phyloP scores from a whole-genome alignment of 1,140 invertebrate genomes.

The Drosophila jambulina region DNA sequence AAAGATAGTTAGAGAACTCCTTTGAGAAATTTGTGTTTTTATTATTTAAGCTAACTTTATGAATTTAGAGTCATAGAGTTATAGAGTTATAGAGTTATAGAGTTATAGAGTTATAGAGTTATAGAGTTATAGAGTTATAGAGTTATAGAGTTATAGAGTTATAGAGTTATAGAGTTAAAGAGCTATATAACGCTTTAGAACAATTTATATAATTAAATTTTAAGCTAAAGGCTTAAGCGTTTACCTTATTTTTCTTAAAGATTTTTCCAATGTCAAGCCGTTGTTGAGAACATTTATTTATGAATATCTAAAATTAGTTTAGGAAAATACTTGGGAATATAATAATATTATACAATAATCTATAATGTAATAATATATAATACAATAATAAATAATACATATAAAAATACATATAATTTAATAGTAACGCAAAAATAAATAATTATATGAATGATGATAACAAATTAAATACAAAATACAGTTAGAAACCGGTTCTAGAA shows the following conservation, averaged over 20 bases:
- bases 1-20: no score
- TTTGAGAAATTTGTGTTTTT: no score
- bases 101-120: background rate
- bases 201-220: no score
- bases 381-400: no score
- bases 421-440: background rate
- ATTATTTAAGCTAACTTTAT: no score
- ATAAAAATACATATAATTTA: no score
- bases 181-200: background rate
- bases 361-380: background rate
- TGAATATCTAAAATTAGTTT: background rate
- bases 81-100: background rate
- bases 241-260: no score
- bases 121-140: background rate
- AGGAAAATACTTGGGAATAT: no score
- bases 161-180: background rate
- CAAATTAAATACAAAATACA: background rate
- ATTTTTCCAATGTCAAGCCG: no score
- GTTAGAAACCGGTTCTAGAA: constrained; percentile 2
- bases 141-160: background rate
- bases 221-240: no score
- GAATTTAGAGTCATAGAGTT: background rate
- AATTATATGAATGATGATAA: background rate
- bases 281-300: no score
- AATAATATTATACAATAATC: no score